Conservation (phyloP, 2,113 vertebrate species). For the Clinocottus analis region DNA sequence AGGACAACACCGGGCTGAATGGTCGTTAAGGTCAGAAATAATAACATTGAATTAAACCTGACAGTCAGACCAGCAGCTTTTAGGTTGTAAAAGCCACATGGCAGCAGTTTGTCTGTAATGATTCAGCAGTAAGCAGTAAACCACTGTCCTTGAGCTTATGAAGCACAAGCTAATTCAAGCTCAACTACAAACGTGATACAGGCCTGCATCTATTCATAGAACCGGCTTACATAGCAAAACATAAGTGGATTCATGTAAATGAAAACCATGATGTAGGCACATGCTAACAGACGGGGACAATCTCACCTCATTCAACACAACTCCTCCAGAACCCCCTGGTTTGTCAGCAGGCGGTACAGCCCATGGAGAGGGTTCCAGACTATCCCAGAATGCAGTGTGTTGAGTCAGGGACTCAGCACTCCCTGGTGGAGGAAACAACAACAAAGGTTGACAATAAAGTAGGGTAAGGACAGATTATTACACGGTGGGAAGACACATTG, state of each 20-base stretch:
- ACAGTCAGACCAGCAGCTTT: conserved; percentile 42
- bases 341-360: conserved; percentile 68
- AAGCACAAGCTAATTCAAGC: background rate
- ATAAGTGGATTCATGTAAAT: background rate
- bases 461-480: background rate
- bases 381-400: conserved; percentile 64
- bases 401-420: conserved; percentile 62
- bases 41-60: conserved; percentile 54
- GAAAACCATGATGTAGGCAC: background rate
- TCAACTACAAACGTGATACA: background rate
- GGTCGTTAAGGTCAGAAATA: conserved; percentile 55
- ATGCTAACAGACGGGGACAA: background rate
- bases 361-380: conserved; percentile 73
- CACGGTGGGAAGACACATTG: background rate
- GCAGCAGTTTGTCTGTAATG: conserved; percentile 30
- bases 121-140: conserved; percentile 33
- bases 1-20: conserved; percentile 39
- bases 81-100: conserved; percentile 32
- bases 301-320: conserved; percentile 75
- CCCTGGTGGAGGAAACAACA: conserved; percentile 51
- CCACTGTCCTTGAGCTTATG: background rate
- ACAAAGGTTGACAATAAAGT: conserved; percentile 45
- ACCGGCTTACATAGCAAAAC: background rate
- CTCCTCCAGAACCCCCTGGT: conserved; percentile 56
- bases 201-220: background rate